Base-by-base conservation (phyloP, 2,888 invertebrate genomes). In the Imbricaverruca yamaguchii region DNA sequence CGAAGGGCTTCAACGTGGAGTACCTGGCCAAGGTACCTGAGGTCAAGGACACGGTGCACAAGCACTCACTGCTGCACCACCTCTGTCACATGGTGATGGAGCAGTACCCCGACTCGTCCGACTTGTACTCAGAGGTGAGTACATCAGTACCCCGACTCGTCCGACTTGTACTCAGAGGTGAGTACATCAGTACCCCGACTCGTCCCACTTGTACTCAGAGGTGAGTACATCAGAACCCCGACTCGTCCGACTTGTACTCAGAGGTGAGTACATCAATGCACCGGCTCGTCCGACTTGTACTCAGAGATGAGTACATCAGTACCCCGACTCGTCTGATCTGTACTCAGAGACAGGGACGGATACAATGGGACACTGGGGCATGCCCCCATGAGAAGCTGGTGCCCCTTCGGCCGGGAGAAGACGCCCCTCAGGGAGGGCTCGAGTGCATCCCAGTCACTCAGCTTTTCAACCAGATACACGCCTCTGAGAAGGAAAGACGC, bases 41-140 rank as follows among this genome's bases (percentile, higher is more conserved):
- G 90, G 97, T 99, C 77, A 97, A 98, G 89, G 98, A 98, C 88
- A 98, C 98, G 0, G 97, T 99, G 69, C 97, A 99, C 88, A 99
- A 99, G 88, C 98, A 99, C 89, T 97, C 98, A 11, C 89, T 99
- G 83, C 90, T 99, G 83, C 97, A 98, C 88, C 99, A 99, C 88
- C 91, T 99, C 84, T 98, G 98, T 87, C 94, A 95, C 88, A 96
- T 98, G 91, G 96, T 99, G 83, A 94, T 97, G 90, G 97, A 98
- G 86, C 94, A 97, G 87, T 96, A 94, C 88, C 94, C 96, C 1
- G 97, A 97, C 85, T 95, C 95, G 39, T 93, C 95, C 25, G 98
- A 99, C 90, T 92, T 99, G 84, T 98, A 99, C 88, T 97, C 97
- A 80, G 99, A 97, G 91, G 95, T 95, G 88, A 88, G 87, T 87